Conservation (phyloP, 2,797 vertebrate genomes). For the Acrocephalus scirpaceus region DNA sequence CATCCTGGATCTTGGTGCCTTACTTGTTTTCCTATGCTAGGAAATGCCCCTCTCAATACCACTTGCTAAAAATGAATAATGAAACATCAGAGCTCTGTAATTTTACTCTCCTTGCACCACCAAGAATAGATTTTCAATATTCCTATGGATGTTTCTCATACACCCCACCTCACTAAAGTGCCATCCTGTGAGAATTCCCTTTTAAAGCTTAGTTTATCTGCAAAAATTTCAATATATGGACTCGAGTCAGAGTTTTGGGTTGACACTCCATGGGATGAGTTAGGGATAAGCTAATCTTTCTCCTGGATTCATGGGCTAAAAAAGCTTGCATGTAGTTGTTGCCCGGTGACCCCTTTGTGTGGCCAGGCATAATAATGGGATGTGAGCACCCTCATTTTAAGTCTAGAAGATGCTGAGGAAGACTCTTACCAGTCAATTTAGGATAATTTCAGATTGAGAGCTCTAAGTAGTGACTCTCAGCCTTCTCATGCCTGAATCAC, state of each 20-base stretch:
- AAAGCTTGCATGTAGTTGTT: neutral
- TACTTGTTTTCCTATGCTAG: neutral
- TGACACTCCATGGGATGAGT: neutral
- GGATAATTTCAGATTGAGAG: neutral
- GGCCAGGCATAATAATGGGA: neutral
- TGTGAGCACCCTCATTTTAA: neutral
- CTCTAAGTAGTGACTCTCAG: neutral
- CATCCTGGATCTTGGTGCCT: neutral
- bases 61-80: neutral
- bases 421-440: neutral
- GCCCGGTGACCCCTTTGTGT: neutral
- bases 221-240: neutral
- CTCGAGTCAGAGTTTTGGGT: neutral
- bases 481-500: neutral
- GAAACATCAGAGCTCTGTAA: neutral
- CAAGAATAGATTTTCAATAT: neutral
- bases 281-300: neutral
- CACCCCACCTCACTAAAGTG: neutral
- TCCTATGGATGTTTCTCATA: neutral
- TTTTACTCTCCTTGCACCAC: neutral
- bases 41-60: neutral
- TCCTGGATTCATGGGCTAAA: neutral
- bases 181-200: neutral
- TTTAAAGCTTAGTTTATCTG: neutral
- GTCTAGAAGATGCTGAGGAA: neutral